A percentile compares a stretch with the other conserved stretches of the same genome.
These are phyloP conservation scores for Rostratula benghalensis DNA, from an alignment of 2,113 vertebrate species.

Conservation along the genomic window DNA sequence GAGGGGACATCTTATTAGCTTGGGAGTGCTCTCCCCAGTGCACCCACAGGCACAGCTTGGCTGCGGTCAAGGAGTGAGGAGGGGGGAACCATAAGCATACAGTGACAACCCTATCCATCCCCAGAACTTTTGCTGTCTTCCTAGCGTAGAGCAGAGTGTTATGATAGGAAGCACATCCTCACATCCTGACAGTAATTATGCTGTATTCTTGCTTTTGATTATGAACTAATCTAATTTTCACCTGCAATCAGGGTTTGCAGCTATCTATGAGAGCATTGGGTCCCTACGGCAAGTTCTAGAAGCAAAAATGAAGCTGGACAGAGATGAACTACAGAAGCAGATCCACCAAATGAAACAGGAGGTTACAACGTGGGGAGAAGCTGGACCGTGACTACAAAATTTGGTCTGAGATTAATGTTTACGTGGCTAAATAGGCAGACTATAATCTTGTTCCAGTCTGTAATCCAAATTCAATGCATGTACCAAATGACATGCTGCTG, in stretches of 20 bases:
- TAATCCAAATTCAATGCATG: conserved; percentile 43
- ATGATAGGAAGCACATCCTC: background rate
- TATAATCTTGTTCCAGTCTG: background rate
- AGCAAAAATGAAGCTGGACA: conserved; percentile 81
- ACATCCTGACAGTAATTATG: background rate
- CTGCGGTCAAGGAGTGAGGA: accelerated
- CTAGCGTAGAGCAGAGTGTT: background rate
- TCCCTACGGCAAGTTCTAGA: conserved; percentile 81
- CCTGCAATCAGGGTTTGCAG: conserved; percentile 74
- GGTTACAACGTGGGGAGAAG: conserved; percentile 54
- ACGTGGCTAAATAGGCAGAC: background rate
- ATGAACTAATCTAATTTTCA: background rate
- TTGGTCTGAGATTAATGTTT: background rate
- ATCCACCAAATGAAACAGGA: conserved; percentile 76
- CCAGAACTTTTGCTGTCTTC: background rate
- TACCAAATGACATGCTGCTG: conserved; percentile 28
- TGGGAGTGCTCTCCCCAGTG: background rate
- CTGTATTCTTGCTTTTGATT: background rate
- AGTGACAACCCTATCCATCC: background rate
- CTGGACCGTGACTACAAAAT: background rate
- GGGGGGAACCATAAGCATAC: background rate
- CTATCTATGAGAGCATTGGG: conserved; percentile 82
- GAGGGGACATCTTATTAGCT: background rate
- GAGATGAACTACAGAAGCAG: conserved; percentile 80
- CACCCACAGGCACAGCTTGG: background rate